These are phyloP conservation scores for Bovichtus diacanthus DNA, from an alignment of 2,797 vertebrate genomes.

Conservation along the genomic window DNA sequence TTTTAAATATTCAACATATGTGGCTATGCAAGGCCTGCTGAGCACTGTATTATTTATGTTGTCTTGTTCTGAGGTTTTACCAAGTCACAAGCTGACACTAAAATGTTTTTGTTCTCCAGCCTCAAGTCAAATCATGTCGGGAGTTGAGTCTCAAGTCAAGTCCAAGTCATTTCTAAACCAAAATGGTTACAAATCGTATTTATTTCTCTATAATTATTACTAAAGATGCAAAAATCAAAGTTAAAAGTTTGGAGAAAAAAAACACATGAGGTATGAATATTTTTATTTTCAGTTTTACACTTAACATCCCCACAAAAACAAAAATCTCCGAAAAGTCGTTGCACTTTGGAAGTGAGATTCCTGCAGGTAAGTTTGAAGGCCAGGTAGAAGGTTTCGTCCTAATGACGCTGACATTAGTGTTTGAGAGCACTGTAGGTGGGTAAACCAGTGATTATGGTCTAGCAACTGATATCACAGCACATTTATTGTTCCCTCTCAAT, in stretches of 20 bases:
- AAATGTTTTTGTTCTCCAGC: slow-evolving; percentile 1
- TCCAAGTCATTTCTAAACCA: no score
- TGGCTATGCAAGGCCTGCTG: neutral
- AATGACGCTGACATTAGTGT: neutral
- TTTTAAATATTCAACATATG: neutral
- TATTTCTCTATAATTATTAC: no score
- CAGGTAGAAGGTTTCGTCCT: neutral
- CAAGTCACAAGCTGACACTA: neutral
- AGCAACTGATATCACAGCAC: neutral
- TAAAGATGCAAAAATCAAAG: no score
- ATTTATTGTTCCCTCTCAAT: neutral
- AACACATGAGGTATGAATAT: no score
- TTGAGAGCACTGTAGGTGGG: neutral
- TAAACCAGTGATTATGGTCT: neutral
- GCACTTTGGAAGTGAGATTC: neutral
- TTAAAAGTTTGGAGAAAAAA: no score
- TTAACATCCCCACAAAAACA: no score
- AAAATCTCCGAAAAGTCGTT: no score
- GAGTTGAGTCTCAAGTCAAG: neutral
- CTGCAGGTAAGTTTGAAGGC: neutral
- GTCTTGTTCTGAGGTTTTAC: neutral
- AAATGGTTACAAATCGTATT: no score
- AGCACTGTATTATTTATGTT: neutral
- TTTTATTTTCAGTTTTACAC: no score
- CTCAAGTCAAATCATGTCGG: neutral